A percentile compares a stretch with the other conserved stretches of the same genome.
phyloP scores from a whole-genome alignment of 2,797 vertebrate genomes.

The Amphiprion clarkii region DNA sequence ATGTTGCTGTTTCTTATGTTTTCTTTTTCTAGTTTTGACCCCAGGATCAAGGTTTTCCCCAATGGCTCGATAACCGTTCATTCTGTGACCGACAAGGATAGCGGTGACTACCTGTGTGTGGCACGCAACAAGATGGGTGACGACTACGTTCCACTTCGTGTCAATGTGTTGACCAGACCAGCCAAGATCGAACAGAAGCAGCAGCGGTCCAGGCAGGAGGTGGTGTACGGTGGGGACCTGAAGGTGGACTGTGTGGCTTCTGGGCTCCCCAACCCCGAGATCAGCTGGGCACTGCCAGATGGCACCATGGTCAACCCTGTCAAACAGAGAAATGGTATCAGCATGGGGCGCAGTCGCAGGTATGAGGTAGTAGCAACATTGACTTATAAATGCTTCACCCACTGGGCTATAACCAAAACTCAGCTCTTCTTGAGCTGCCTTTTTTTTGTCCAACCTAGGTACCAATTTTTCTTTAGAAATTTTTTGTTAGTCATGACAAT shows the following conservation, averaged over 20 bases:
- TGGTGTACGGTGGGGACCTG: conserved; percentile 88
- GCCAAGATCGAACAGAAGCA: conserved; percentile 92
- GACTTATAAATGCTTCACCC: no score
- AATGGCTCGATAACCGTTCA: conserved; percentile 90
- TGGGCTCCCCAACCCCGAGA: conserved; percentile 91
- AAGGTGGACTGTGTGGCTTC: conserved; percentile 95
- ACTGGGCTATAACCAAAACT: no score
- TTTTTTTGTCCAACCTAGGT: neutral
- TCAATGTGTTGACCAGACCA: conserved; percentile 89
- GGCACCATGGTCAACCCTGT: conserved; percentile 91
- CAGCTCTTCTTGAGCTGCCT: neutral
- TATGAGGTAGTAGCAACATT: conserved; percentile 21
- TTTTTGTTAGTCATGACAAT: neutral
- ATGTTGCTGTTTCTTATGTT: neutral
- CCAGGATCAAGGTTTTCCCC: conserved; percentile 87
- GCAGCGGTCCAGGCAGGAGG: conserved; percentile 85
- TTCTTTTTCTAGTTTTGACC: conserved; percentile 83
- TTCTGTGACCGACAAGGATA: conserved; percentile 89
- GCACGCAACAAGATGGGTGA: conserved; percentile 93
- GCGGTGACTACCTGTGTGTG: conserved; percentile 93
- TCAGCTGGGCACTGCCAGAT: conserved; percentile 94
- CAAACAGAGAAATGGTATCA: conserved; percentile 81
- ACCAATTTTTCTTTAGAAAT: neutral
- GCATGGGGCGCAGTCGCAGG: conserved; percentile 83
- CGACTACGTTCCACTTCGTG: conserved; percentile 88